Base-by-base conservation (phyloP, 2,797 vertebrate species). In the Balearica regulorum region DNA sequence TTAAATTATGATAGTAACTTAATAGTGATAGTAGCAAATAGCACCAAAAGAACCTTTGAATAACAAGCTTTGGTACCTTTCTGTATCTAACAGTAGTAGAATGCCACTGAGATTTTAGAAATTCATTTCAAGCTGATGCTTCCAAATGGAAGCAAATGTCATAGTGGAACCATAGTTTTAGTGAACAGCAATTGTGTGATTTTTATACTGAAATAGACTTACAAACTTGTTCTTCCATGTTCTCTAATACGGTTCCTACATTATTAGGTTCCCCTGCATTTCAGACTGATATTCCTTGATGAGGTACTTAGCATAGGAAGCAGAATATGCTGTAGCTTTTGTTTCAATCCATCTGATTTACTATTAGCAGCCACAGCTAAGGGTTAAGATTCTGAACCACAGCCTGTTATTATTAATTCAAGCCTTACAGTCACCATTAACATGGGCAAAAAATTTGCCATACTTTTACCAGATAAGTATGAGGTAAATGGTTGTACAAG, bases 271-370 rank as follows among this genome's bases (percentile, higher is more conserved):
- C 16, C 35, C 21, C 46, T 64, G 61, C 48, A 81, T 92, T 96
- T 96, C 66, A 93, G 73, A 51, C 28, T 66, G 51, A 87, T 91
- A 83, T 37, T 90, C 61, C 53, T 96, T 91, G n/a, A 57, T 95
- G 80, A 89, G 53, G 66, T 83, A 80, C 14, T 83, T 83, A 60
- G 46, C 48, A 75, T 57, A 66, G 57, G 69, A 96, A 89, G 61
- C 51, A 70, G 37, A 90, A 82, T 44, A 87, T 66, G 28, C 10
- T 88, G 48, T 15, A 78, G 37, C 12, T 87, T 96, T 96, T 94
- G 70, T 86, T 93, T 93, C 87, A 93, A 60, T 75, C 73, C 55
- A 65, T 77, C 51, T 88, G 55, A 83, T 83, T 85, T 72, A 72
- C 55, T 55, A 9, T 41, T 51, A 92, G 65, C 62, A 90, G 89